Evolutionary conservation across 2,888 invertebrate species (phyloP).

Genomic region (Spialia ferax): DNA sequence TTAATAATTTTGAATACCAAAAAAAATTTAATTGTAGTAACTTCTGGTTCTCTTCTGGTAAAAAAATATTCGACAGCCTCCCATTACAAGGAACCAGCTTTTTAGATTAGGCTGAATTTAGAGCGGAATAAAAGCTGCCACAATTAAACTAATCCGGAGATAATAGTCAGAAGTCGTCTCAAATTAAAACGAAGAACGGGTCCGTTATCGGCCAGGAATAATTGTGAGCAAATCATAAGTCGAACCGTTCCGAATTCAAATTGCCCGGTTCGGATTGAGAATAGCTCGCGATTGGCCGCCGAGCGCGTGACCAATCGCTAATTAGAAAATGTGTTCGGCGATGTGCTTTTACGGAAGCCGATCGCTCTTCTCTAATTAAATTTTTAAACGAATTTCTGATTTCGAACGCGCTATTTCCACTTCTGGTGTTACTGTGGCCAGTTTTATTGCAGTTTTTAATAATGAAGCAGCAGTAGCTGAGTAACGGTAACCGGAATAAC

Average conservation of each 20-base stretch:
- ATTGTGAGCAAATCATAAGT: conserved; percentile 55
- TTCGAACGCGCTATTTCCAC: conserved; percentile 71
- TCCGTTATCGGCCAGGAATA: conserved; percentile 53
- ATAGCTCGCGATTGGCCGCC: conserved; percentile 69
- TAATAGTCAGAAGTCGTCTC: conserved; percentile 49
- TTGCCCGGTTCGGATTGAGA: conserved; percentile 77
- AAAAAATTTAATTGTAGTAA: no score
- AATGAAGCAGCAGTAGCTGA: conserved; percentile 50
- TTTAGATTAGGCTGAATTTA: conserved; percentile 27
- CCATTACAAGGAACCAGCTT: conserved; percentile 25
- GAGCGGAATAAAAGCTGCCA: conserved; percentile 36
- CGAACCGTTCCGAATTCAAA: conserved; percentile 82
- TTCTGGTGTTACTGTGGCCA: conserved; percentile 58
- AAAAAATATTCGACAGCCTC: conserved; percentile 9
- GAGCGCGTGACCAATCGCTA: conserved; percentile 85
- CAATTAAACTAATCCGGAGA: conserved; percentile 50
- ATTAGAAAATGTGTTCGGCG: conserved; percentile 80
- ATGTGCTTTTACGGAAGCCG: conserved; percentile 80
- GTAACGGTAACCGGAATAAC: conserved; percentile 45
- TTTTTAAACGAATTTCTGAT: conserved; percentile 78
- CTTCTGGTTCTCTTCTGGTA: background rate
- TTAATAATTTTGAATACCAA: background rate
- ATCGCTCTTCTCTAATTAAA: conserved; percentile 80
- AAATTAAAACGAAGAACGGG: conserved; percentile 48
- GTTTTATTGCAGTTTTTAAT: conserved; percentile 46